Percentiles rank a stretch among this genome's conserved stretches.
phyloP scores from a whole-genome alignment of 2,797 vertebrate species.

The Hemibagrus guttatus region DNA sequence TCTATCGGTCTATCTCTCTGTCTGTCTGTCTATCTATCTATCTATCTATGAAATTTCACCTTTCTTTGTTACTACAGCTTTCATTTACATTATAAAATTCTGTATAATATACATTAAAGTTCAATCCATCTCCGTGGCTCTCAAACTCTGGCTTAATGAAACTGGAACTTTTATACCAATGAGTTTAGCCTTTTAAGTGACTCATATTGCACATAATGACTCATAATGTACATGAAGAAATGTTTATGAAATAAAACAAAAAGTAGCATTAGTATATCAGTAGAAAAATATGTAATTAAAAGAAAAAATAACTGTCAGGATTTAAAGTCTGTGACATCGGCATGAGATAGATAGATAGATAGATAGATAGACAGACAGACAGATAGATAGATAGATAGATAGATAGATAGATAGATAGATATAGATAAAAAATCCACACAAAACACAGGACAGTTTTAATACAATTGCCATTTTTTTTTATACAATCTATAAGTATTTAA shows the following conservation, averaged over 20 bases:
- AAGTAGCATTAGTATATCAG: not conserved
- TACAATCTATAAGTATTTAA: constrained; percentile 56
- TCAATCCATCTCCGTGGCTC: not conserved
- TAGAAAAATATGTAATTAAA: not conserved
- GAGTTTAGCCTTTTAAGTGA: not conserved
- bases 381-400: too few relatives aligned
- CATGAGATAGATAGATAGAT: not conserved
- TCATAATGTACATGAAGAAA: too few relatives aligned
- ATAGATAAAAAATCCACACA: not conserved
- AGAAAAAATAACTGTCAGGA: not conserved
- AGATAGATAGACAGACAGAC: not conserved
- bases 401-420: not conserved
- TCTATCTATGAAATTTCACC: too few relatives aligned
- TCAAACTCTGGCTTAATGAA: not conserved
- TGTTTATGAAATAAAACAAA: not conserved
- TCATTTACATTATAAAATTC: not conserved
- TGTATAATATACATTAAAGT: not conserved
- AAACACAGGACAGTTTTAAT: not conserved
- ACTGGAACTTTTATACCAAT: not conserved
- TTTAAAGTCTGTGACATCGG: not conserved
- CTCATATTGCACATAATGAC: not conserved
- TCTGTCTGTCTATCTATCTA: too few relatives aligned
- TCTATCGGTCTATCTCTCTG: too few relatives aligned
- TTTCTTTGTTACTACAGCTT: not conserved
- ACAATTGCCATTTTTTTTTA: constrained; percentile 46